Evolutionary conservation across 2,113 vertebrate species (phyloP), one percentile per base, ranked within the genome.

Genomic region (Circaetus cinerascens): DNA sequence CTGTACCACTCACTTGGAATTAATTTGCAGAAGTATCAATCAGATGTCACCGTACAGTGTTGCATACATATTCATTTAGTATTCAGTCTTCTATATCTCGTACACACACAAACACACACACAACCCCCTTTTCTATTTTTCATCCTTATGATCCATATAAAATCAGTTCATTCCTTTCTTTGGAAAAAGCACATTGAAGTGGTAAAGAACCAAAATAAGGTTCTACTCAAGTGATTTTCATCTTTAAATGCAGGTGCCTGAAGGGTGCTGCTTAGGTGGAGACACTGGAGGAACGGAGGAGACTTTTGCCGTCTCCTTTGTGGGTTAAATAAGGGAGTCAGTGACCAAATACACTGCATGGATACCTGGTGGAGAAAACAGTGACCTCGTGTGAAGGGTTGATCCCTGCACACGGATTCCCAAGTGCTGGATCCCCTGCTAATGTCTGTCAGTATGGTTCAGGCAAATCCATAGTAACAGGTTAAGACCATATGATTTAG

Each of bases 351-450:
- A 64, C 7, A 30, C 6, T 48, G 8, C 1, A 1, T 16, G 14
- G 43, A 72, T 45, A 32, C 19, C 17, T 59, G 21, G 12, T n/a
- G 20, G 29, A 36, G 38, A 56, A 86, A 73, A 84, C 5, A 10
- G 10, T 41, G 60, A 79, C 27, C 13, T 56, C 1, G 0, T 41
- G n/a, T 43, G n/a, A 90, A 59, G 13, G 10, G 13, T 3, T 57
- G 50, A 68, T 57, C 22, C 7, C 25, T 66, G 17, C 43, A 15
- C 15, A 10, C 6, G 22, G 9, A 80, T 68, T 86, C 21, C 45
- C 45, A 73, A 18, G 25, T 22, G 74, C 13, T 51, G 30, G 15
- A 34, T n/a, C 21, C 20, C 32, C 26, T 71, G 9, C 7, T 75
- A 51, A 38, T 11, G 2, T 55, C 36, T 53, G 13, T 45, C 30